Evolutionary conservation across 2,113 vertebrate species (phyloP).

Genomic region (Furnarius figulus): DNA sequence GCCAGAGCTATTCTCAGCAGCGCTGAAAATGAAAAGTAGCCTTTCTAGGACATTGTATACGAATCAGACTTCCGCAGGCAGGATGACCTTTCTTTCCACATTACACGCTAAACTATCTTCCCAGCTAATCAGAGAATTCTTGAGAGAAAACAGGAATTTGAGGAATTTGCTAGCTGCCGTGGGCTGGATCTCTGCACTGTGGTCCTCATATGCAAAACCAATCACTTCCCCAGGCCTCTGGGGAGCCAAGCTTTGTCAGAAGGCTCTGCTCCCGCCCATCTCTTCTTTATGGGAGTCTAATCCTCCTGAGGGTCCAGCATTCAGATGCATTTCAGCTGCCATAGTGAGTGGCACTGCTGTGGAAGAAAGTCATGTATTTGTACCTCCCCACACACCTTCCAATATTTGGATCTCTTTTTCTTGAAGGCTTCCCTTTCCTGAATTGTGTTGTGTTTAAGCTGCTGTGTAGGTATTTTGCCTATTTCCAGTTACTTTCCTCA

Average conservation of each 20-base stretch:
- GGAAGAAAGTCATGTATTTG: neutral
- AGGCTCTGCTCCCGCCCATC: neutral
- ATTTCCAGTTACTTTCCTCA: neutral
- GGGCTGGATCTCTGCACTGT: neutral
- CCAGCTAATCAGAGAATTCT: conserved; percentile 72
- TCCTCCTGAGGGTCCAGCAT: accelerated
- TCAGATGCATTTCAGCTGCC: neutral
- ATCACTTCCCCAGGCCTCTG: neutral
- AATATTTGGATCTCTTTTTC: neutral
- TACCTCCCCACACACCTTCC: neutral
- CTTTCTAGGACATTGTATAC: conserved; percentile 67
- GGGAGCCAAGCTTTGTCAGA: conserved; percentile 8
- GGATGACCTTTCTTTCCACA: conserved; percentile 67
- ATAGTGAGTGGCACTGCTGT: neutral
- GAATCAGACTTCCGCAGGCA: conserved; percentile 44
- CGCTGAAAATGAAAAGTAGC: neutral
- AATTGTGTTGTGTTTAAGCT: neutral
- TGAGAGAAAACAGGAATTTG: conserved; percentile 66
- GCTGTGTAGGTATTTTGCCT: neutral
- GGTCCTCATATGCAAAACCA: conserved; percentile 45
- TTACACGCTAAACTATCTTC: conserved; percentile 68
- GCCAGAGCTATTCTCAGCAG: conserved; percentile 27
- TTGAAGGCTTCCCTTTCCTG: neutral
- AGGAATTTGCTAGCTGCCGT: conserved; percentile 43
- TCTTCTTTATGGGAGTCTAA: neutral